Evolutionary conservation across 2,113 vertebrate species (phyloP).

Genomic region (Podocnemis expansa): DNA sequence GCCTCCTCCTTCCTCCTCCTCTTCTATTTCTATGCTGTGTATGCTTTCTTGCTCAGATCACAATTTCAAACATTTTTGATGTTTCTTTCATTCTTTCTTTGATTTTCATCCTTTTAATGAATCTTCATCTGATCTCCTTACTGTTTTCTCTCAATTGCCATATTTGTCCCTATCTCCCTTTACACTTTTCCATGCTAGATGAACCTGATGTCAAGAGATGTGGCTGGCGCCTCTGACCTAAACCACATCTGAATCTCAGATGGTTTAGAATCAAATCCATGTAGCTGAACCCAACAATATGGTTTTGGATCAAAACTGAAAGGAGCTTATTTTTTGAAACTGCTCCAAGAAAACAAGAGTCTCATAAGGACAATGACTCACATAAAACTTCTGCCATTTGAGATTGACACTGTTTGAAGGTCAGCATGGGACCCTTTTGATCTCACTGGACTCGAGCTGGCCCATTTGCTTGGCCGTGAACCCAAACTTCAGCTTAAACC

Average conservation of each 20-base stretch:
- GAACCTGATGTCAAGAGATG: neutral
- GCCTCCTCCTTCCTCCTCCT: neutral
- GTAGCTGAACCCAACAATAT: neutral
- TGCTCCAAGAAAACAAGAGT: neutral
- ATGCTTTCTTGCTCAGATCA: slow-evolving; percentile 9
- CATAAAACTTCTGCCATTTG: neutral
- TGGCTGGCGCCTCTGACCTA: neutral
- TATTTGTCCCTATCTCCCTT: neutral
- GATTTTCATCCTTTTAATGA: neutral
- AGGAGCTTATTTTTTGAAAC: neutral
- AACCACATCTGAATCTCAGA: neutral
- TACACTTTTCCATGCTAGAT: neutral
- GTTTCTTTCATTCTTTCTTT: neutral
- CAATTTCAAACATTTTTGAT: neutral
- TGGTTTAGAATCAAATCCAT: too few species aligned
- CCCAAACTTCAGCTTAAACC: neutral
- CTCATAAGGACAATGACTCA: neutral
- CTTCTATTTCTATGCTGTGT: neutral
- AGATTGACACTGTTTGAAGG: neutral
- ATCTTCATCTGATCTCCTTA: neutral
- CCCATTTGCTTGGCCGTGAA: neutral
- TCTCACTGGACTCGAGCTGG: neutral
- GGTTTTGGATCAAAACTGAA: neutral
- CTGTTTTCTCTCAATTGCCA: neutral
- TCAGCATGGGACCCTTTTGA: neutral